These are phyloP conservation scores for Perca fluviatilis DNA, from an alignment of 2,113 vertebrate species.

Conservation along the genomic window DNA sequence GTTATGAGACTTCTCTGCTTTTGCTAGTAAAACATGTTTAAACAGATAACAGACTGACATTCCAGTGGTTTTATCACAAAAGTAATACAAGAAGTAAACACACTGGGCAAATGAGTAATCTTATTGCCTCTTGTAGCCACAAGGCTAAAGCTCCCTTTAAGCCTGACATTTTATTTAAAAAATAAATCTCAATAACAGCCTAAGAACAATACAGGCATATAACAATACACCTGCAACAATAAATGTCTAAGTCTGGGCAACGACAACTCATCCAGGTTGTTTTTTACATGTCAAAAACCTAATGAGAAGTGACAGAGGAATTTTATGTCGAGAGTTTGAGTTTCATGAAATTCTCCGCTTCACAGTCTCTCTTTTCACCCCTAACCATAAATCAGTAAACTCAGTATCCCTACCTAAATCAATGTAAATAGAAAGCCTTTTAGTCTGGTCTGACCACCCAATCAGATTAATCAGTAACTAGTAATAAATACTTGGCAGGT, in stretches of 20 bases:
- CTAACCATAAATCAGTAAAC: constrained; percentile 52
- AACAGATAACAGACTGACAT: not conserved
- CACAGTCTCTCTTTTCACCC: constrained; percentile 54
- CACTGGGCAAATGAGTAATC: not conserved
- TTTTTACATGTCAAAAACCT: not conserved
- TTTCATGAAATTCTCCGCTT: constrained; percentile 25
- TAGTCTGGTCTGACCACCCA: not conserved
- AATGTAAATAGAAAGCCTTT: constrained; percentile 49
- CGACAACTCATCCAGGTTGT: not conserved
- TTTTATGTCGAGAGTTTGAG: not conserved
- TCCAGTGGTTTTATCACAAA: not conserved
- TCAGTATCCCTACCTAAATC: constrained; percentile 31
- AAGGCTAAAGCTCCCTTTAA: not conserved
- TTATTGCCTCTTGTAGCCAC: not conserved
- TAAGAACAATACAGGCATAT: not conserved
- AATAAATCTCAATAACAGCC: not conserved
- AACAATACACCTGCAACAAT: not conserved
- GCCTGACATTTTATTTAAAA: not conserved
- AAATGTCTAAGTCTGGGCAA: not conserved
- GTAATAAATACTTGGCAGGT: constrained; percentile 69
- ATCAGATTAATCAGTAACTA: constrained; percentile 79
- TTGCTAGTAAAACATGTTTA: not conserved
- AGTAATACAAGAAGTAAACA: not conserved
- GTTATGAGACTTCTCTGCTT: not conserved
- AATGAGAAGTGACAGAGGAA: not conserved